Evolutionary conservation across 2,113 vertebrate species (phyloP), one percentile per base, ranked within the genome.

Genomic region (Atherinomorus stipes): DNA sequence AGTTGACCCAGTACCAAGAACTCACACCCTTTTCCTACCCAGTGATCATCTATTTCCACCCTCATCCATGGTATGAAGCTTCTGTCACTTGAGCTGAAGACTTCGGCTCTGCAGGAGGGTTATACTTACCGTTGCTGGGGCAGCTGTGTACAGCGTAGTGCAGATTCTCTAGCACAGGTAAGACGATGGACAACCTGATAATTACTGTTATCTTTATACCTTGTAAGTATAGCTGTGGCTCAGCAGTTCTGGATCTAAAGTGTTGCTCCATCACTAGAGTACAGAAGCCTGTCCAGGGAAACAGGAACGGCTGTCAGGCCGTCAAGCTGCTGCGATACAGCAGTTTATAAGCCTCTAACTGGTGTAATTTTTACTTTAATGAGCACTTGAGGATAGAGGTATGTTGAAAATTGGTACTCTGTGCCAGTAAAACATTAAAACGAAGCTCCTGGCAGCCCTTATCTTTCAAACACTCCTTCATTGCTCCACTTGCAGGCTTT

Each of bases 291-390:
- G 71, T 88, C 77, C 73, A 62, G 42, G 53, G 83, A 69, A 76
- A 78, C 64, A 76, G 82, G 52, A 70, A 73, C 74, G 69, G 66
- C 80, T 67, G 62, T 78, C 49, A 58, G 37, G 28, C 88, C 26
- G 18, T 78, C 54, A 71, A 73, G 57, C 81, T 56, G 71, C 78
- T 52, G 79, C 3, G 40, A 86, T 83, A 73, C 34, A 49, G 70
- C 10, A n/a, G 65, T 91, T 91, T 90, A 91, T 91, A 90, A 91
- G 88, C 85, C 72, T 89, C 82, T 92, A 89, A 89, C 88, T 83
- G 84, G 64, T 79, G 81, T 92, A 86, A 89, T 90, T 91, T 86
- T 90, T 84, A 81, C 71, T 93, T 90, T 89, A 90, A 92, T 88
- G 84, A 90, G 82, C 70, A 63, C 82, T 89, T 71, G 71, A 85